phyloP scores from a whole-genome alignment of 2,113 vertebrate genomes.

The Aplodontia rufa region DNA sequence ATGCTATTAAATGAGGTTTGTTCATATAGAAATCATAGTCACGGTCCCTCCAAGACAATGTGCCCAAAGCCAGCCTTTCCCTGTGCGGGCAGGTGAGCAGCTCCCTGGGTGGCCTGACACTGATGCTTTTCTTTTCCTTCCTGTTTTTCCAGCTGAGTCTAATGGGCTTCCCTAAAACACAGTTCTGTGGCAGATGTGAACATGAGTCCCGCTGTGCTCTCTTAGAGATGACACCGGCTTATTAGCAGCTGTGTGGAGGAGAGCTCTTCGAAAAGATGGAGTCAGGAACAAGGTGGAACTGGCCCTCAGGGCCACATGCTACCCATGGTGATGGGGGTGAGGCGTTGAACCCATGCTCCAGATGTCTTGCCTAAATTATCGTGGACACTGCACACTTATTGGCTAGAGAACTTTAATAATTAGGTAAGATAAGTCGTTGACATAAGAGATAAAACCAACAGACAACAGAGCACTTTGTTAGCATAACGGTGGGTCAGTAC shows the following conservation, averaged over 20 bases:
- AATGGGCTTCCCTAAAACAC: not conserved
- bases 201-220: not conserved
- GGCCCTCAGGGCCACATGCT: not conserved
- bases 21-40: not conserved
- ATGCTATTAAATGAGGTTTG: not conserved
- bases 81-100: too few relatives aligned
- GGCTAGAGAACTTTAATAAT: not conserved
- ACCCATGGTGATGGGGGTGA: not conserved
- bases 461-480: not conserved
- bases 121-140: not conserved
- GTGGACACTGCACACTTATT: not conserved
- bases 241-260: not conserved
- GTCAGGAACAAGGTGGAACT: too few relatives aligned
- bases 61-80: too few relatives aligned
- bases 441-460: not conserved
- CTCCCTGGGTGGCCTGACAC: rapidly evolving
- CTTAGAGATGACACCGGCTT: not conserved
- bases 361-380: not conserved
- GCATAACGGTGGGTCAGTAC: not conserved
- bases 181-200: not conserved
- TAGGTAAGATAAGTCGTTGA: not conserved
- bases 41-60: not conserved
- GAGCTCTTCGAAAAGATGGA: not conserved
- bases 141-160: not conserved
- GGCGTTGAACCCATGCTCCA: not conserved